Evolutionary conservation across 2,113 vertebrate species (phyloP).

Genomic region (Bettongia penicillata): DNA sequence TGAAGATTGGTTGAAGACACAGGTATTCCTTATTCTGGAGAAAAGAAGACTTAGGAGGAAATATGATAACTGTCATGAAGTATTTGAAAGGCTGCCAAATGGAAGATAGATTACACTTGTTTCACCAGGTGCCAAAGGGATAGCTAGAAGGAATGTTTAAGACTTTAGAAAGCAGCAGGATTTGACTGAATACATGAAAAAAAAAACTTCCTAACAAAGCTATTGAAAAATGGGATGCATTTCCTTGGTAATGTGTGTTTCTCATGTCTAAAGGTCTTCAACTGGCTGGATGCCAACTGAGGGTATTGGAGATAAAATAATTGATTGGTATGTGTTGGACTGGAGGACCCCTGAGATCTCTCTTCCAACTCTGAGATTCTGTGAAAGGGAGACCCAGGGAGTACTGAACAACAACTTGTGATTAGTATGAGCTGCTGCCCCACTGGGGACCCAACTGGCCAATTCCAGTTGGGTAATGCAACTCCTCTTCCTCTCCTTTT

Average conservation of each 20-base stretch:
- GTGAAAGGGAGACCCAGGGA: neutral
- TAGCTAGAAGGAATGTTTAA: neutral
- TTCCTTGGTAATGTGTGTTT: neutral
- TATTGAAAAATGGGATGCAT: neutral
- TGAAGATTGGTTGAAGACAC: neutral
- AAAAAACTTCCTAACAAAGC: neutral
- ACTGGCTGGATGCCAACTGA: neutral
- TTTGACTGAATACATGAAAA: neutral
- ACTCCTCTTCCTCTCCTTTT: too few species aligned
- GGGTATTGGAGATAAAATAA: neutral
- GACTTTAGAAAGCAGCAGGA: neutral
- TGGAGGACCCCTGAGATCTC: neutral
- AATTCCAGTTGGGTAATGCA: too few species aligned
- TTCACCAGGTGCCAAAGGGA: neutral
- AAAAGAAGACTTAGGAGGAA: neutral
- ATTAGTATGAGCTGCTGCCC: too few species aligned
- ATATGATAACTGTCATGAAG: neutral
- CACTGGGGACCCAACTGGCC: too few species aligned
- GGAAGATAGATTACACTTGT: neutral
- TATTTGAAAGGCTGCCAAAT: neutral
- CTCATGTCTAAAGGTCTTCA: neutral
- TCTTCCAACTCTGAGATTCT: neutral
- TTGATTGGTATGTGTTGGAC: neutral
- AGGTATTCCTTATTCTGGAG: neutral
- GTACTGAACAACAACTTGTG: too few species aligned